Conservation (phyloP, 2,888 invertebrate species). For the Entomobrya multifasciata region DNA sequence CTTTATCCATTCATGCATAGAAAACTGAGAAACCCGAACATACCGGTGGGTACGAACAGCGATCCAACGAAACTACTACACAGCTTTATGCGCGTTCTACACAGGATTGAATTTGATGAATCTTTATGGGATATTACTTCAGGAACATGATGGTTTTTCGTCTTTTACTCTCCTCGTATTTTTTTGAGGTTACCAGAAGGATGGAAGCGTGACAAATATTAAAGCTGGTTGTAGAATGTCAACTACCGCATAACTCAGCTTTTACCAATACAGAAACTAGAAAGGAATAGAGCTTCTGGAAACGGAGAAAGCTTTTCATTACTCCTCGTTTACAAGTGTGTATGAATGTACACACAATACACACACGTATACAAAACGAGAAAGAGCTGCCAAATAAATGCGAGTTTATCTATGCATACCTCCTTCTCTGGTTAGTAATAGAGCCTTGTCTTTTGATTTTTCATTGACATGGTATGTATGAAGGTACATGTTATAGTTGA, state of each 20-base stretch:
- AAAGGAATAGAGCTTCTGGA: neutral
- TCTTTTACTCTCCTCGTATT: constrained; percentile 30
- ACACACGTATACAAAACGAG: no score
- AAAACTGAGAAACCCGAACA: constrained; percentile 37
- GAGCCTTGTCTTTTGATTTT: neutral
- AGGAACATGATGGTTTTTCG: constrained; percentile 33
- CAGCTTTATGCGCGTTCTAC: neutral
- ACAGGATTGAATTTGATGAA: constrained; percentile 64
- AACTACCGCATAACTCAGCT: constrained; percentile 13
- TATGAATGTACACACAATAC: no score
- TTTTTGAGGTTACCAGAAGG: constrained; percentile 29
- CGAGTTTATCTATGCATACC: neutral
- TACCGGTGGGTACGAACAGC: constrained; percentile 10
- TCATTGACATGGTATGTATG: neutral
- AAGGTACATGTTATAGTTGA: no score
- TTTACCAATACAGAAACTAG: neutral
- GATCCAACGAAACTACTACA: constrained; percentile 5
- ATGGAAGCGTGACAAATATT: constrained; percentile 66
- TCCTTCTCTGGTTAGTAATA: no score
- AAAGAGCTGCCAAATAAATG: neutral
- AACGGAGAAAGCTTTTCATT: no score
- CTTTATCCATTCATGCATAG: constrained; percentile 33
- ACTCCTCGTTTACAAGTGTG: no score
- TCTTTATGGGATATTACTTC: constrained; percentile 66
- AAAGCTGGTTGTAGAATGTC: constrained; percentile 46